Evolutionary conservation across 2,888 invertebrate species (phyloP).

Genomic region (Callinectes sapidus): DNA sequence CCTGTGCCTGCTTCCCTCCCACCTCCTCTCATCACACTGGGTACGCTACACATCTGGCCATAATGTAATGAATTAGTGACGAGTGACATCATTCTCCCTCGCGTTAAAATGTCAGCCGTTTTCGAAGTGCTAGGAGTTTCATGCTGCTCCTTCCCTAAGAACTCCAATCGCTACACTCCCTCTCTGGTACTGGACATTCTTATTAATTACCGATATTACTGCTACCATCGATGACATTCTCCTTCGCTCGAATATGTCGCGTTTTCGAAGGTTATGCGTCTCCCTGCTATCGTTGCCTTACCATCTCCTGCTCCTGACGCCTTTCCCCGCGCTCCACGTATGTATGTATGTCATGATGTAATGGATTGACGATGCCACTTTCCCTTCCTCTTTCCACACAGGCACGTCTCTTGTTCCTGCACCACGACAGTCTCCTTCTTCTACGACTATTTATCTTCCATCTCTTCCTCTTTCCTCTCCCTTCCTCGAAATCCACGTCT

Average conservation of each 20-base stretch:
- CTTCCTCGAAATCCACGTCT: too few relatives aligned
- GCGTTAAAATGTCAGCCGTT: neutral
- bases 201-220: neutral
- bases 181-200: neutral
- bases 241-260: neutral
- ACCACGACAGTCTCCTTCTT: too few relatives aligned
- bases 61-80: too few relatives aligned
- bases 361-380: too few relatives aligned
- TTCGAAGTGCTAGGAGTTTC: neutral
- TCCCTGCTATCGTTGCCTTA: neutral
- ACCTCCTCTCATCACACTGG: neutral
- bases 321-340: neutral
- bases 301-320: neutral
- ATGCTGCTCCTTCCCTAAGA: neutral
- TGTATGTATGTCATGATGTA: neutral
- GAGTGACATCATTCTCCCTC: neutral
- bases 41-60: neutral
- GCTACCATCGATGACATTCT: neutral
- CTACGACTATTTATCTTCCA: too few relatives aligned
- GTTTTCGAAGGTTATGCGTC: neutral
- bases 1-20: neutral
- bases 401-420: too few relatives aligned
- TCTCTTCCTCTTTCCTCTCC: too few relatives aligned
- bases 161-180: neutral
- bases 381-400: too few relatives aligned